These are phyloP conservation scores for Papilio xuthus DNA, from an alignment of 1,140 invertebrate species.

Conservation along the genomic window DNA sequence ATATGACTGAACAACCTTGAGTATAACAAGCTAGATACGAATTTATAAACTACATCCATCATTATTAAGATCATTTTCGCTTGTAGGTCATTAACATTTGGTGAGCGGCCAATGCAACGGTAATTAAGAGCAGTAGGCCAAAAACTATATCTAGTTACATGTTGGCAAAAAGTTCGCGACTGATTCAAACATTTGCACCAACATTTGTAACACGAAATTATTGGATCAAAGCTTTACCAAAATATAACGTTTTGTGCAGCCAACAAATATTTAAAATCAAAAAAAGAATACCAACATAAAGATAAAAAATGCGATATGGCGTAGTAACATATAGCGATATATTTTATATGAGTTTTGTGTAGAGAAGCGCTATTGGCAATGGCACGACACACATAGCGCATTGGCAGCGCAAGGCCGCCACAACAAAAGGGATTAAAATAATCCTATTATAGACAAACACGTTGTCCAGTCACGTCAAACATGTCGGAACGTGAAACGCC, in stretches of 20 bases:
- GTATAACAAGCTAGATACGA: conserved; percentile 54
- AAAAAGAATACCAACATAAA: too few species aligned
- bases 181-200: conserved; percentile 42
- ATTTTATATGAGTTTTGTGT: background rate
- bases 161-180: conserved; percentile 43
- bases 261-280: too few species aligned
- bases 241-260: background rate
- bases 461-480: conserved; percentile 36
- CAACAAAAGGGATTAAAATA: conserved; percentile 64
- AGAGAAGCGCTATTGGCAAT: conserved; percentile 28
- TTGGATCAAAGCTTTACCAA: background rate
- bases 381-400: conserved; percentile 13
- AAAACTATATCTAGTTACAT: conserved; percentile 54
- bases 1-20: conserved; percentile 65
- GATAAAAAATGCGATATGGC: background rate
- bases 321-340: background rate
- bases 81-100: conserved; percentile 72
- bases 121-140: conserved; percentile 73
- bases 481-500: background rate
- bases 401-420: conserved; percentile 62
- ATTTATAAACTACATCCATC: conserved; percentile 52
- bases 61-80: conserved; percentile 63
- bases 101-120: conserved; percentile 71
- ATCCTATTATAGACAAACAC: conserved; percentile 67
- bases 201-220: conserved; percentile 29